Evolutionary conservation across 64 coral and sea anemone genomes (phyloP).

Genomic region (Catalaphyllia jardinei): DNA sequence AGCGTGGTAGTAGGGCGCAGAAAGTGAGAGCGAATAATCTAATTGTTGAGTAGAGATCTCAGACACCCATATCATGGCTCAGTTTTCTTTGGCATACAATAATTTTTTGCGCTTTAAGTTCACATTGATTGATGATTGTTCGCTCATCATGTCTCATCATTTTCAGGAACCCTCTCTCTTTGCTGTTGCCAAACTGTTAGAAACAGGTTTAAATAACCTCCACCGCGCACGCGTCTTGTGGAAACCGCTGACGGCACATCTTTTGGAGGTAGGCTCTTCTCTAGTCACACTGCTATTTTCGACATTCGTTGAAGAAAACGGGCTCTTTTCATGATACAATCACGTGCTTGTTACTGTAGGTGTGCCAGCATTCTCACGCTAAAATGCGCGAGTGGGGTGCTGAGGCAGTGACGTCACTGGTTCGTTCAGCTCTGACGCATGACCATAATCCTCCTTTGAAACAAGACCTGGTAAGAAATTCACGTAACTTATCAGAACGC

Average conservation of each 20-base stretch:
- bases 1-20: too few relatives aligned
- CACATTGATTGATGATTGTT: too few relatives aligned
- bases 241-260: constrained; percentile 98
- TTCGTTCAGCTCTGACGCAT: constrained; percentile 87
- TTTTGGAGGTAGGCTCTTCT: constrained; percentile 78
- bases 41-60: background rate
- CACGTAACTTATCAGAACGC: background rate
- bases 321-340: background rate
- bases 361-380: constrained; percentile 85
- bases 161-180: constrained; percentile 94
- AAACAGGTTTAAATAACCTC: constrained; percentile 96
- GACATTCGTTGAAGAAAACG: background rate
- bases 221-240: constrained; percentile 91
- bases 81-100: background rate
- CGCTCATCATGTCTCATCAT: background rate
- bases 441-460: constrained; percentile 87
- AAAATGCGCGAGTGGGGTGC: constrained; percentile 99
- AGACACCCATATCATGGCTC: background rate
- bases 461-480: constrained; percentile 67
- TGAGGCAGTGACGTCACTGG: constrained; percentile 94
- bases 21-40: too few relatives aligned
- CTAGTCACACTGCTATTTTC: background rate
- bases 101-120: too few relatives aligned
- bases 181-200: constrained; percentile 94
- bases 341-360: constrained; percentile 39